These are phyloP conservation scores for Corydoras maculifer DNA, from an alignment of 2,113 vertebrate genomes.

Conservation along the genomic window DNA sequence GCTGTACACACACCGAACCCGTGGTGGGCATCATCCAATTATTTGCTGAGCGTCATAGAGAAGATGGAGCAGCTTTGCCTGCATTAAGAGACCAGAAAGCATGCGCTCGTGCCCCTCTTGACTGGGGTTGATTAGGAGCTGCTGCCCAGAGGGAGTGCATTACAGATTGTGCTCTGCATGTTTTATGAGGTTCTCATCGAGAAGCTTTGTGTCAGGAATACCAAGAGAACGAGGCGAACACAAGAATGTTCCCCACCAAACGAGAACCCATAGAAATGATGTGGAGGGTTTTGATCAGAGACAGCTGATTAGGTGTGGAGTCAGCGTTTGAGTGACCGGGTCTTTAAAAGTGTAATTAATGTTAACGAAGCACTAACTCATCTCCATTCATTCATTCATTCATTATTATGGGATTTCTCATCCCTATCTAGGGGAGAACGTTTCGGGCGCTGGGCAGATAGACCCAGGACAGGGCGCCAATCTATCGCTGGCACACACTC, in stretches of 20 bases:
- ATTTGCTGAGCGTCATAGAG: slow-evolving; percentile 25
- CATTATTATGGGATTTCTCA: too few relatives aligned
- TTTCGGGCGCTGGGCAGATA: too few relatives aligned
- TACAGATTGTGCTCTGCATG: slow-evolving; percentile 36
- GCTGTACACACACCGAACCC: neutral
- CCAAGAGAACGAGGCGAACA: slow-evolving; percentile 11
- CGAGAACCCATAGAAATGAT: slow-evolving; percentile 12
- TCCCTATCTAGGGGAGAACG: too few relatives aligned
- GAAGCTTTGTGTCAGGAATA: slow-evolving; percentile 16
- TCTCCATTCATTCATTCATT: too few relatives aligned
- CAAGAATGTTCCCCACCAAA: neutral
- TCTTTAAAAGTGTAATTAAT: neutral
- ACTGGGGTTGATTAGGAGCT: slow-evolving; percentile 38
- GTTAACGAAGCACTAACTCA: too few relatives aligned
- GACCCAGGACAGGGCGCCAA: too few relatives aligned
- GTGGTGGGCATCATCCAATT: slow-evolving; percentile 36
- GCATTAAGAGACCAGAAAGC: slow-evolving; percentile 37
- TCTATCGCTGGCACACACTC: too few relatives aligned
- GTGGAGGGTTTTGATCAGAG: slow-evolving; percentile 13
- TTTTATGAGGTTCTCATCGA: slow-evolving; percentile 29
- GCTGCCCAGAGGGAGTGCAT: slow-evolving; percentile 21
- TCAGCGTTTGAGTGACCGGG: neutral
- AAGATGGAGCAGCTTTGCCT: slow-evolving; percentile 26
- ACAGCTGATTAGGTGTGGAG: neutral
- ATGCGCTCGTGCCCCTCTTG: slow-evolving; percentile 19